Evolutionary conservation across 1,140 invertebrate species (phyloP), one percentile per base, ranked within the genome.

Genomic region (Thaumatotibia leucotreta): DNA sequence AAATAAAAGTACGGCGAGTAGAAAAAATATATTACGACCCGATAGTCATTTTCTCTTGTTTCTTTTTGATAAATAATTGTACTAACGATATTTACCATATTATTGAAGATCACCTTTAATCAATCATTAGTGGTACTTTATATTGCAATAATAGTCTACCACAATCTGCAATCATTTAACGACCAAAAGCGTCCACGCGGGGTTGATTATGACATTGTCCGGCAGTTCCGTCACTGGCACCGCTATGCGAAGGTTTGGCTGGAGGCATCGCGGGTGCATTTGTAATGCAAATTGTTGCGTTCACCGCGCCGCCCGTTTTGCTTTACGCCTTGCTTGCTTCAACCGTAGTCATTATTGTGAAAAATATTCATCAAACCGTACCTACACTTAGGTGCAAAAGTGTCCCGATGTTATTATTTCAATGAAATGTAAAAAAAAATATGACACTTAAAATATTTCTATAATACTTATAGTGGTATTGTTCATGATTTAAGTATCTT

Each of bases 181-280:
- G 79, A 73, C 80, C 80, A 88, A 90, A 90, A 88, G 82, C 88
- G 81, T 83, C 82, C 77, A 85, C 83, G 86, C 84, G 84, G 76
- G 77, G 86, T 84, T 88, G 86, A 90, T 90, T 90, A 84, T 90
- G 82, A 88, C 80, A 90, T 90, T 90, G 88, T 88, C 79, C n/a
- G n/a, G n/a, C n/a, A n/a, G n/a, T n/a, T n/a, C n/a, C 84, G 77
- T 63, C 71, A 72, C 67, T 63, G 68, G 71, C 62, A 61, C 39
- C 69, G 71, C 72, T 68, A 74, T 72, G 73, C 79, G 69, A 73
- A 74, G 75, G 74, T 72, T 79, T 75, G 74, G 63, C 33, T 75
- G 70, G 72, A 73, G n/a, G 74, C 74, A 75, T 73, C 78, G 77
- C 79, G 77, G 72, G 77, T 82, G 78, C 80, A 90, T 90, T 90